phyloP scores from a whole-genome alignment of 2,888 invertebrate genomes.

The Holacanthella duospinosa region DNA sequence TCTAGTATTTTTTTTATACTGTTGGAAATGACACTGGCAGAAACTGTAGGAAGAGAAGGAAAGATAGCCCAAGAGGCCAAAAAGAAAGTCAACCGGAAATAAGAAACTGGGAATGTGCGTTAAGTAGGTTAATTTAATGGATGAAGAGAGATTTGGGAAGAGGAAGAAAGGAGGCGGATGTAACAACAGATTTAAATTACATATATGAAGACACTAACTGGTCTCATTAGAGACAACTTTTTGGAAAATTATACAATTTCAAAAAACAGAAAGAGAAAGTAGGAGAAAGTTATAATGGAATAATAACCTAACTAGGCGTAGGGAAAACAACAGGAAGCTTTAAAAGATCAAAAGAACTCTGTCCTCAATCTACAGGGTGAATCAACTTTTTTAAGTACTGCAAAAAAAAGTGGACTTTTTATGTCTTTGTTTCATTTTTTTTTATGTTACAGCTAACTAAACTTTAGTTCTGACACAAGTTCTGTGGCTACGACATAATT shows the following conservation, averaged over 20 bases:
- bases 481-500: no score
- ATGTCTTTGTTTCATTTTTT: no score
- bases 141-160: neutral
- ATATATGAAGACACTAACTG: neutral
- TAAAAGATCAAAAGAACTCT: no score
- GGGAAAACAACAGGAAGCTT: neutral
- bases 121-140: neutral
- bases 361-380: no score
- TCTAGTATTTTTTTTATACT: no score
- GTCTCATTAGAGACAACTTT: neutral
- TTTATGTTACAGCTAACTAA: no score
- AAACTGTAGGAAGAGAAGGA: neutral
- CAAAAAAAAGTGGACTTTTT: no score
- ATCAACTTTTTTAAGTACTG: no score
- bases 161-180: neutral
- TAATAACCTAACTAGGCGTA: neutral
- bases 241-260: neutral
- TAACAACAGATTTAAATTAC: neutral
- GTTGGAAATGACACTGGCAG: neutral
- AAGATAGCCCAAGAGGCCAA: neutral
- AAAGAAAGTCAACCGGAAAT: neutral
- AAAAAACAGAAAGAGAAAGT: neutral
- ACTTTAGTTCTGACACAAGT: no score
- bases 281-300: neutral
- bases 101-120: neutral